Percentiles rank a stretch among this genome's conserved stretches.
Evolutionary conservation across 37 sponge, comb jelly and placozoan genomes (phyloP).

Genomic region (Amphimedon queenslandica): DNA sequence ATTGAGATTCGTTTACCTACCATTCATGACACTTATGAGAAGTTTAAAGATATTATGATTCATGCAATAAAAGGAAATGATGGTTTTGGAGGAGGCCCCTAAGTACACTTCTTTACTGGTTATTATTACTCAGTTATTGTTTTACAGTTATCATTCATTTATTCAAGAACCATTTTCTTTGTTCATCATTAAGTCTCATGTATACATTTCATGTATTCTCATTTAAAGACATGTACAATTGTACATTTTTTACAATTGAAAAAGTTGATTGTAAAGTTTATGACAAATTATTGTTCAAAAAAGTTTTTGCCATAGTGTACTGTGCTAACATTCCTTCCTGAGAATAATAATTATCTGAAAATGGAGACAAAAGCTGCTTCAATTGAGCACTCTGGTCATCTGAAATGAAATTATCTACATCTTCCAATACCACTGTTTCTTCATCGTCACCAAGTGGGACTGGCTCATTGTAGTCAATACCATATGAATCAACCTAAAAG

Average conservation of each 20-base stretch:
- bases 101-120: too few relatives aligned
- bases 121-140: too few relatives aligned
- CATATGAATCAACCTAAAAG: neutral
- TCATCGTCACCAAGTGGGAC: slow-evolving; percentile 25
- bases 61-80: slow-evolving; percentile 18
- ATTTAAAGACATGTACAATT: too few relatives aligned
- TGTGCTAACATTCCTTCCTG: neutral
- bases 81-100: slow-evolving; percentile 16
- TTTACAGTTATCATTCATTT: too few relatives aligned
- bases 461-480: neutral
- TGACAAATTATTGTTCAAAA: neutral
- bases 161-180: too few relatives aligned
- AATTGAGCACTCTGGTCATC: slow-evolving; percentile 1
- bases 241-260: neutral
- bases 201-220: too few relatives aligned
- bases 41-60: slow-evolving; percentile 15
- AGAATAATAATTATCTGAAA: neutral
- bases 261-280: too few relatives aligned
- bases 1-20: slow-evolving; percentile 7
- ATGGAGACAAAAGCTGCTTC: neutral
- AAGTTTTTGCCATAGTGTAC: slow-evolving; percentile 1
- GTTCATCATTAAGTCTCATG: too few relatives aligned
- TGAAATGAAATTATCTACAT: neutral
- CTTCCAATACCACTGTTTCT: slow-evolving; percentile 3
- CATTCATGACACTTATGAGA: neutral